Percentiles rank a stretch among this genome's conserved stretches.
These are phyloP conservation scores for Zaprionus gabonicus DNA, from an alignment of 1,140 invertebrate species.

Conservation along the genomic window DNA sequence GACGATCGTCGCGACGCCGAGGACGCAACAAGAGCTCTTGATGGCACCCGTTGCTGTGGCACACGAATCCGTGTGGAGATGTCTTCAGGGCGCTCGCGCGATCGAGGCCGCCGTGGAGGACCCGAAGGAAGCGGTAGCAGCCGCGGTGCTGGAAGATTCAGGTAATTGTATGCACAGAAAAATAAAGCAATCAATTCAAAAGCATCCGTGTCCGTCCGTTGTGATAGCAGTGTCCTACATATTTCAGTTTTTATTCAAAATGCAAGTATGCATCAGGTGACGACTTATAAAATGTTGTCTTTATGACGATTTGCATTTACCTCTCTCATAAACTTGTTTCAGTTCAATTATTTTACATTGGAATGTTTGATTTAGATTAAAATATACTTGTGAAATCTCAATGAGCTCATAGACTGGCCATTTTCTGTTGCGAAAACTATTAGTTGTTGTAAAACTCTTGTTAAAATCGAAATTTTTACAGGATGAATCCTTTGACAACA, in stretches of 20 bases:
- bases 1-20: conserved; percentile 98
- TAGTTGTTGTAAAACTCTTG: conserved; percentile 57
- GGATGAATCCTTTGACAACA: conserved; percentile 62
- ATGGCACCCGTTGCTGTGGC: conserved; percentile 96
- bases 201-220: conserved; percentile 13
- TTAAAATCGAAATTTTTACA: conserved; percentile 67
- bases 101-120: conserved; percentile 17
- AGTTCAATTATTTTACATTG: neutral
- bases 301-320: neutral
- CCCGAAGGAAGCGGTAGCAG: conserved; percentile 87
- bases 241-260: neutral
- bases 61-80: conserved; percentile 93
- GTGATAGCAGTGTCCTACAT: neutral
- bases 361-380: neutral
- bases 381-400: neutral
- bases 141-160: conserved; percentile 82
- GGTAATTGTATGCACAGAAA: conserved; percentile 17
- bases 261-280: neutral
- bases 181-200: neutral
- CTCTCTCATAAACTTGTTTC: neutral
- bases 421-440: conserved; percentile 17
- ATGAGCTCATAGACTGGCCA: conserved; percentile 4
- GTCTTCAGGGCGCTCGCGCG: conserved; percentile 92
- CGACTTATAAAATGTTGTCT: neutral
- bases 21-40: conserved; percentile 96